Evolutionary conservation across 2,888 invertebrate genomes (phyloP), one percentile per base, ranked within the genome.

Genomic region (Alsophila aescularia): DNA sequence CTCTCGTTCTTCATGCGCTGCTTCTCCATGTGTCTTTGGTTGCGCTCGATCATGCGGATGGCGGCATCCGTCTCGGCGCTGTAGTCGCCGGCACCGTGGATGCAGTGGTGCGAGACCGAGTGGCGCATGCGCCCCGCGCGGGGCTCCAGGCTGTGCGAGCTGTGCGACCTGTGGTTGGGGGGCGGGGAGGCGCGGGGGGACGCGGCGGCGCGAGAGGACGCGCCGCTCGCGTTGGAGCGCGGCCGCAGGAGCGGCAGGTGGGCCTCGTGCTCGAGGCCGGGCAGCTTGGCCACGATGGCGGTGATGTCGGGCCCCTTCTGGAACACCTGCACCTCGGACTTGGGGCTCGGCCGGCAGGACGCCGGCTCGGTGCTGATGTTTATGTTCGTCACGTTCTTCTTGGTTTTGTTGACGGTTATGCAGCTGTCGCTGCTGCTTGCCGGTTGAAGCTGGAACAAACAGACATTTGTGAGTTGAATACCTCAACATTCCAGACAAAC

Each of bases 261-360:
- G 10, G 77, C 93, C 61, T 69, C 82, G 66, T 85, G 84, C 55
- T 93, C 93, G 9, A 94, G 76, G 2, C 93, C 93, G 0, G 94
- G 93, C 29, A 94, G 80, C 71, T 93, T 93, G 0, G 93, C 94
- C 0, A 96, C 94, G 14, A 96, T 84, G 0, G 96, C 94, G 0
- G 96, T 96, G 18, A 96, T 95, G 73, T 96, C 96, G 24, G 95
- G 95, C 0, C 96, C 96, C 70, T 96, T 95, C 80, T 96, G 96
- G 75, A 95, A 96, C 40, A 96, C 94, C 73, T 94, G 87, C 48
- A 93, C 90, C 73, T 94, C 93, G 5, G 90, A 84, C 57, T 93
- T 93, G 42, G 92, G 85, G 39, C 89, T 88, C n/a, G 85, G 82
- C 49, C 77, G 74, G 50, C 79, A 79, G 43, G 75, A 59, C 5